A percentile compares a stretch with the other conserved stretches of the same genome.
These are phyloP conservation scores for Lithodes maja DNA, from an alignment of 2,888 invertebrate species.

Conservation along the genomic window DNA sequence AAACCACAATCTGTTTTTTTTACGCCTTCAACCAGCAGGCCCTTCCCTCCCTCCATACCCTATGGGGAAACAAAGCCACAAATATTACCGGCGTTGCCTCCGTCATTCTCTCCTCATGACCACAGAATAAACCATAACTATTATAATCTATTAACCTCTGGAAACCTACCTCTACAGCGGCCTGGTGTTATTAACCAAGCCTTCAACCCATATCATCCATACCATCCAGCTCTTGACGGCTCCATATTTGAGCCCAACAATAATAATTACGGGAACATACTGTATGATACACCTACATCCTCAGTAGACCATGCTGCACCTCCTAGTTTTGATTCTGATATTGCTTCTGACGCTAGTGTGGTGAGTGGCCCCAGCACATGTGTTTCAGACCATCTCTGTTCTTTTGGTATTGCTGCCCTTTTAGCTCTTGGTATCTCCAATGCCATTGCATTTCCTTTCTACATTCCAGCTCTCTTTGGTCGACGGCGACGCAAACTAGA, in stretches of 20 bases:
- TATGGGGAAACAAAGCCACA: neutral
- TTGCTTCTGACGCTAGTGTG: neutral
- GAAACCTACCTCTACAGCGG: neutral
- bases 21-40: neutral
- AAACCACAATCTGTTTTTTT: neutral
- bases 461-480: neutral
- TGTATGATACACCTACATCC: neutral
- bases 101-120: neutral
- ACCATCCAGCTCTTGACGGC: neutral
- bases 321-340: neutral
- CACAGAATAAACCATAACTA: neutral
- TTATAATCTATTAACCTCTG: neutral
- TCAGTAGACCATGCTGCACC: neutral
- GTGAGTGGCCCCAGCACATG: neutral
- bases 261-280: neutral
- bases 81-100: neutral
- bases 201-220: conserved; percentile 15
- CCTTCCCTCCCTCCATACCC: neutral
- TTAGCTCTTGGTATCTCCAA: conserved; percentile 27
- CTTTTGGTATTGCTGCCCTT: conserved; percentile 28
- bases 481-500: conserved; percentile 8
- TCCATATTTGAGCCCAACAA: neutral
- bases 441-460: conserved; percentile 13
- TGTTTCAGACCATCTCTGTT: conserved; percentile 8
- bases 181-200: neutral